These are phyloP conservation scores for Homarus americanus DNA, from an alignment of 1,140 invertebrate species.

Conservation along the genomic window DNA sequence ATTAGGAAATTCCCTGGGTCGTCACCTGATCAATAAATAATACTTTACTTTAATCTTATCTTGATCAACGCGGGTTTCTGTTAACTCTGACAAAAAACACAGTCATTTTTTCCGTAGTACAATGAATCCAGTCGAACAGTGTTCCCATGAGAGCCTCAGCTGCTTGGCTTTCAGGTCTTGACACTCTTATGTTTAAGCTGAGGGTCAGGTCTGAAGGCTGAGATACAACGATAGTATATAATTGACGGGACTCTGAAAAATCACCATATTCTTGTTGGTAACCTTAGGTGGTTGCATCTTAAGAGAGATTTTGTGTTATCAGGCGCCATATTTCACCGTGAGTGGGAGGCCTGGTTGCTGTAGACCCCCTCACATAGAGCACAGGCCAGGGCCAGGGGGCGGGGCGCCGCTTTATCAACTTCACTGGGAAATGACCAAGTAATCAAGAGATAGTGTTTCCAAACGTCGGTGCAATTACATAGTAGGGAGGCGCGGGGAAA, in stretches of 20 bases:
- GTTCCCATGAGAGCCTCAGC: background rate
- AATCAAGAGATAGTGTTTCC: constrained; percentile 58
- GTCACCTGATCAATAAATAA: constrained; percentile 19
- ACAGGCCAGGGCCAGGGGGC: constrained; percentile 14
- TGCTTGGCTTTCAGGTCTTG: no score
- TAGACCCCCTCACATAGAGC: background rate
- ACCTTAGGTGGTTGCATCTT: background rate
- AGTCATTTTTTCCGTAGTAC: background rate
- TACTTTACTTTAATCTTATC: background rate
- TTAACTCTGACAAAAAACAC: background rate
- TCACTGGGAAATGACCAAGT: constrained; percentile 38
- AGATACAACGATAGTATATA: background rate
- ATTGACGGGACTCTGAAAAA: background rate
- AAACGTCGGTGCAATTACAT: constrained; percentile 48
- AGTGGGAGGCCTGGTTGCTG: background rate
- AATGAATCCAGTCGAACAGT: background rate
- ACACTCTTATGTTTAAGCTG: no score
- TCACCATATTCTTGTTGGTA: background rate
- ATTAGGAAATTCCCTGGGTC: constrained; percentile 9
- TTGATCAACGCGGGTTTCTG: background rate
- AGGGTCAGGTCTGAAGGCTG: background rate
- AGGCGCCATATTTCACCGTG: background rate
- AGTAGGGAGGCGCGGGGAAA: constrained; percentile 7
- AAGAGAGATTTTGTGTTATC: background rate
- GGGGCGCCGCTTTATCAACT: constrained; percentile 39